Base-by-base conservation (phyloP, 1,140 invertebrate species). In the Micrasema minimum region DNA sequence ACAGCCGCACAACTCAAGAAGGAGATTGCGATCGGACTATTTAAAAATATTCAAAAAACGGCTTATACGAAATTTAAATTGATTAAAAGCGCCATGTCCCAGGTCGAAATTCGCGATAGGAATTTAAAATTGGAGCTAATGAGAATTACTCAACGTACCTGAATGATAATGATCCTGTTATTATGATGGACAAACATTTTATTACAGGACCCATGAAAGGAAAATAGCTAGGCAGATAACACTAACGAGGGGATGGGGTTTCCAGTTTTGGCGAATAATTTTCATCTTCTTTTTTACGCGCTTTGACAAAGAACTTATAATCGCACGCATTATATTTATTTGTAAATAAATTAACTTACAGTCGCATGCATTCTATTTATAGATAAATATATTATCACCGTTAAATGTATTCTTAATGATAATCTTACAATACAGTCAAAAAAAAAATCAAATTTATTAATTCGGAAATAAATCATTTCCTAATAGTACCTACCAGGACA, bases 1-100 rank as follows among this genome's bases (percentile, higher is more conserved):
- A 74, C 72, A 74, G 72, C 72, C 69, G 53, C 68, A 61, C 70
- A 67, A 72, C 70, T 72, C 65, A 66, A 37, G 65, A 46, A 69
- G 46, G 64, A 71, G 73, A 74, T 74, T 71, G 72, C 72, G 65
- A 74, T 74, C 72, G 69, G 53, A 75, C 73, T 71, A 66, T 69
- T 75, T 71, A 75, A 75, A 72, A 69, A 74, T 74, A 74, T 74
- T 74, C 72, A 70, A 74, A 74, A 50, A 66, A 51, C 57, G 66
- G 46, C 61, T 72, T 69, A 59, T 41, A 59, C 53, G 66, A 69
- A 61, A 53, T 59, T 69, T 69, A 69, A 69, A 69, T 59, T 69
- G 66, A 43, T 55, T 31, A 18, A 73, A 73, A 55, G 57, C 38
- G 20, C 53, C 68, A 16, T 12, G 31, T 46, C 67, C 14, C 59